Conservation (phyloP, 2,113 vertebrate species). For the Sialia sialis region DNA sequence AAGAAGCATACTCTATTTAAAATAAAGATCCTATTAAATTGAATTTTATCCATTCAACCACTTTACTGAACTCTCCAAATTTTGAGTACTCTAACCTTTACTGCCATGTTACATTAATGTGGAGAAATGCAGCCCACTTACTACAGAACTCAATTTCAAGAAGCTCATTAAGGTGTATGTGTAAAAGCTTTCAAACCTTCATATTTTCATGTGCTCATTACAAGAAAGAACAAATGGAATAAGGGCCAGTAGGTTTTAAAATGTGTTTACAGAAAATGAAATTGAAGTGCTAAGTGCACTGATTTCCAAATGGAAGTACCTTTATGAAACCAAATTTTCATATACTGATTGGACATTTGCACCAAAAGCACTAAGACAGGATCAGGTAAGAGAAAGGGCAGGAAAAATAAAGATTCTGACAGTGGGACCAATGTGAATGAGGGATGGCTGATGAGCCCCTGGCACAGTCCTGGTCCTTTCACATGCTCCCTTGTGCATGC, state of each 20-base stretch:
- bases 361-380: conserved; percentile 54
- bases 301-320: conserved; percentile 55
- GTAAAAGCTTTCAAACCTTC: conserved; percentile 2
- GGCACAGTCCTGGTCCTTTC: neutral
- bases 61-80: neutral
- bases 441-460: neutral
- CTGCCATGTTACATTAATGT: neutral
- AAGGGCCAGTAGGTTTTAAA: conserved; percentile 9
- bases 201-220: neutral
- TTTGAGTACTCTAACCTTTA: neutral
- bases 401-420: conserved; percentile 54
- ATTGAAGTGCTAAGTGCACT: neutral
- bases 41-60: conserved; percentile 50
- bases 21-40: conserved; percentile 52
- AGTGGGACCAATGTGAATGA: conserved; percentile 11
- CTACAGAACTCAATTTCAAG: neutral
- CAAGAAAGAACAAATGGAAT: conserved; percentile 9
- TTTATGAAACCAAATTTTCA: conserved; percentile 41
- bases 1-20: conserved; percentile 66
- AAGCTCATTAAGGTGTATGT: conserved; percentile 1
- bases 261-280: neutral
- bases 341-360: conserved; percentile 50
- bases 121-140: conserved; percentile 25
- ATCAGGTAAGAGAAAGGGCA: conserved; percentile 62
- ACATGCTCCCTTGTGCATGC: neutral